phyloP scores from a whole-genome alignment of 2,113 vertebrate species.

The Vanacampus margaritifer region DNA sequence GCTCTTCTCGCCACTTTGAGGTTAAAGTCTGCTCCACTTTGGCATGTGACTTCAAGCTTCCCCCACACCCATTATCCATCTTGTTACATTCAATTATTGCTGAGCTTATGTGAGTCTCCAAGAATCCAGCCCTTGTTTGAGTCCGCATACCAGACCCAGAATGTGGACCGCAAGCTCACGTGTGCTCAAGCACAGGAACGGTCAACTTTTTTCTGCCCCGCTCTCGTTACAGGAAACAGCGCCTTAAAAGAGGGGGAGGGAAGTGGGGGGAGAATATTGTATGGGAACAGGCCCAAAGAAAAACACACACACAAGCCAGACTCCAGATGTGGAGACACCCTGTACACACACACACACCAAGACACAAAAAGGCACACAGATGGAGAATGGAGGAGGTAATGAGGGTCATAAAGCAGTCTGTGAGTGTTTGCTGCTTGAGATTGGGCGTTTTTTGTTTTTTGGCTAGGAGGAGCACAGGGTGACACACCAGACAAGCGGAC shows the following conservation, averaged over 20 bases:
- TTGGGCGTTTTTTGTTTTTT: conserved; percentile 45
- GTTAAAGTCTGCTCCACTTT: conserved; percentile 20
- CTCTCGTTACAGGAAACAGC: conserved; percentile 53
- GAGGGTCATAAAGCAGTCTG: conserved; percentile 50
- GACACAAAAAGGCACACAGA: conserved; percentile 32
- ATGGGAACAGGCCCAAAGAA: conserved; percentile 63
- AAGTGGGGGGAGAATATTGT: conserved; percentile 43
- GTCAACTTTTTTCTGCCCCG: conserved; percentile 43
- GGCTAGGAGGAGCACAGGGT: not conserved
- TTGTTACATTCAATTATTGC: conserved; percentile 31
- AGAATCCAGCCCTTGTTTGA: conserved; percentile 41
- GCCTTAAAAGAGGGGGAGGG: conserved; percentile 30
- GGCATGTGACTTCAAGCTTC: conserved; percentile 27
- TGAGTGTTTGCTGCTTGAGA: conserved; percentile 52
- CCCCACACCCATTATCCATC: conserved; percentile 2
- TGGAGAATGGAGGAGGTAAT: conserved; percentile 40
- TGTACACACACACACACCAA: conserved; percentile 27
- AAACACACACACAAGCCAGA: conserved; percentile 58
- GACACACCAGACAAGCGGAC: conserved; percentile 14
- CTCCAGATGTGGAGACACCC: conserved; percentile 72
- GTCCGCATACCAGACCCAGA: conserved; percentile 47
- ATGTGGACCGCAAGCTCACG: conserved; percentile 39
- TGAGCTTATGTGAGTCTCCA: conserved; percentile 27
- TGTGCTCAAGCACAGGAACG: conserved; percentile 14
- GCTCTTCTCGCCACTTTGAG: conserved; percentile 12